Conservation (phyloP, 2,888 invertebrate species). For the Agrotis exclamationis region DNA sequence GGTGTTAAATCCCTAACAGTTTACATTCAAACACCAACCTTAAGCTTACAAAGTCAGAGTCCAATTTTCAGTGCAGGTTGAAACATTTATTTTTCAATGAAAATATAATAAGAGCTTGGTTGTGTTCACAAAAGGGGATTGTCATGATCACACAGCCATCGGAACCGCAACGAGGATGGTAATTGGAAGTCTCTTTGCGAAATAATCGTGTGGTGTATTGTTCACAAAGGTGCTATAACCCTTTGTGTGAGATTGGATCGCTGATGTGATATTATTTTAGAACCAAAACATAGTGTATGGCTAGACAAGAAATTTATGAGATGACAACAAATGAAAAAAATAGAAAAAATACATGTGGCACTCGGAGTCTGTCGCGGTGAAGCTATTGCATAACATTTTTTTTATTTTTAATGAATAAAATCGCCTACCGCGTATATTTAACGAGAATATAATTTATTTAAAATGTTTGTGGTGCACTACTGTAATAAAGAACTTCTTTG, state of each 20-base stretch:
- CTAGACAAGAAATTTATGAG: too few species aligned
- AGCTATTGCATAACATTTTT: too few species aligned
- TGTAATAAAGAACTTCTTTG: too few species aligned
- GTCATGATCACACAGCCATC: conserved; percentile 44
- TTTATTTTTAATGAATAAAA: too few species aligned
- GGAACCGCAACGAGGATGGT: conserved; percentile 30
- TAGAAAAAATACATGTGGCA: too few species aligned
- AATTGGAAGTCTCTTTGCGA: conserved; percentile 55
- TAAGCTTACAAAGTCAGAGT: not conserved
- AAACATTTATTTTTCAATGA: conserved; percentile 44
- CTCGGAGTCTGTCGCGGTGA: too few species aligned
- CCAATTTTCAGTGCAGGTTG: not conserved
- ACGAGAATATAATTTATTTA: too few species aligned
- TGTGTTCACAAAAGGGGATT: conserved; percentile 33
- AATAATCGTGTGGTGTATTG: conserved; percentile 41
- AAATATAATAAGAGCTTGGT: conserved; percentile 38
- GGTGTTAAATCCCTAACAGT: not conserved
- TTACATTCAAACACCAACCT: conserved; percentile 16
- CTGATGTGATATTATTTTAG: conserved; percentile 23
- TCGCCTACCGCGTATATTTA: too few species aligned
- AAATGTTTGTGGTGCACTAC: too few species aligned
- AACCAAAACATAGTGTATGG: not conserved
- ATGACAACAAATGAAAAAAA: too few species aligned
- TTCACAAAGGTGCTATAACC: conserved; percentile 24
- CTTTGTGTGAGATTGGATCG: conserved; percentile 30